Base-by-base conservation (phyloP, 2,113 vertebrate species). In the Syngnathus typhle region DNA sequence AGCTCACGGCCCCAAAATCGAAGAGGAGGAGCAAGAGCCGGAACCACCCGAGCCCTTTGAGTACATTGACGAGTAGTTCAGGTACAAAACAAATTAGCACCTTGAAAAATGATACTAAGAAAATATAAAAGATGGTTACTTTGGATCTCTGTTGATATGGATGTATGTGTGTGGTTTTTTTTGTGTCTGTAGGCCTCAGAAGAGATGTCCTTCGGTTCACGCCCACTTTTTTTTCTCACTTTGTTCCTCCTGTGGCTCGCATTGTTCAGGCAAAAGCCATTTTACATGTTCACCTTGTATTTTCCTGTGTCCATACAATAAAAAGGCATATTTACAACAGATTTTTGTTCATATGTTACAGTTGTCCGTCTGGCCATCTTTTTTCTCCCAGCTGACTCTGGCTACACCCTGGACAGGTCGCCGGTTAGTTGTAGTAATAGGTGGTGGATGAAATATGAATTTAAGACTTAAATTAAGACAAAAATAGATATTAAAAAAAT, bases 21-120 rank as follows among this genome's bases (percentile, higher is more conserved):
- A 99, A 80, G 96, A 99, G 75, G 97, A 99, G 54, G 96, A 99
- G 63, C 95, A 98, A 84, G 96, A 99, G 80, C 96, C 96, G 0
- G 97, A 99, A 74, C 93, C 95, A 2, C 97, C 97, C 0, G 96
- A 99, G 81, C 95, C 97, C 7, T 99, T 98, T 8, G 96, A 99
- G 81, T 99, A 99, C 85, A 94, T 95, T 6, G 97, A 99, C 39
- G 97, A 99, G 79, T 99, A 88, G 91, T 91, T 27, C 10, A 2
- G 11, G 59, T 67, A 21, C 64, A 56, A 23, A n/a, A 19, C 23
- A 23, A 23, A 11, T 11, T 27, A 3, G 6, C 5, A 41, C 1
- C n/a, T 41, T n/a, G 18, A 44, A 23, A 43, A 43, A 32, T 32
- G 27, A 32, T 32, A 32, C 12, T 43, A 0, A 43, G 41, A 43